A percentile compares a stretch with the other conserved stretches of the same genome.
Evolutionary conservation across 1,140 invertebrate species (phyloP).

Genomic region (Nasonia longicornis): DNA sequence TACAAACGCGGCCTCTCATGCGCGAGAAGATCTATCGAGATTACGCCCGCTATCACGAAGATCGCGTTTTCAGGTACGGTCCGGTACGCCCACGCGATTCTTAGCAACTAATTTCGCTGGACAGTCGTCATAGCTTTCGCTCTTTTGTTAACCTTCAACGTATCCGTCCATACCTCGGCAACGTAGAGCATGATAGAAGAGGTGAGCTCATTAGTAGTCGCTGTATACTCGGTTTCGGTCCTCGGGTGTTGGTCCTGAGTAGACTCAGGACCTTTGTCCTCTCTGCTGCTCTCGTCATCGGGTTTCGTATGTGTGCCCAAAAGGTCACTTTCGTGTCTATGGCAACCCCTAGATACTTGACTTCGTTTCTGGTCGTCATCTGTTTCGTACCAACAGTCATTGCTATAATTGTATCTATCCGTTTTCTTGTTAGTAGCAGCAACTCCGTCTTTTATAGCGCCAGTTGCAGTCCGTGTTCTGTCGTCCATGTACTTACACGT

Average conservation of each 20-base stretch:
- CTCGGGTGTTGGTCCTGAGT: constrained; percentile 47
- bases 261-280: constrained; percentile 41
- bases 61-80: too few relatives aligned
- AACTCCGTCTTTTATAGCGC: too few relatives aligned
- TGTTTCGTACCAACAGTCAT: not conserved
- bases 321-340: constrained; percentile 33
- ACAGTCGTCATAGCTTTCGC: constrained; percentile 37
- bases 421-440: too few relatives aligned
- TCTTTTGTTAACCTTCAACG: constrained; percentile 30
- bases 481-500: too few relatives aligned
- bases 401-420: not conserved
- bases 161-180: constrained; percentile 43
- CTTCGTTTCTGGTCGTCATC: not conserved
- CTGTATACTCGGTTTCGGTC: constrained; percentile 41
- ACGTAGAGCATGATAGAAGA: constrained; percentile 48
- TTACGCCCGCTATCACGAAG: too few relatives aligned
- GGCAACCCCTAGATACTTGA: constrained; percentile 42
- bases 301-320: constrained; percentile 39
- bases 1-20: too few relatives aligned
- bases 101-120: constrained; percentile 41
- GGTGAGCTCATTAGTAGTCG: constrained; percentile 44
- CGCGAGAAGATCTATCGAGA: too few relatives aligned
- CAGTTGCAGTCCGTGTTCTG: too few relatives aligned
- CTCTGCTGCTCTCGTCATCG: constrained; percentile 39
- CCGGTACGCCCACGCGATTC: constrained; percentile 37